Percentiles rank a stretch among this genome's conserved stretches.
These are phyloP conservation scores for Chloebia gouldiae DNA, from an alignment of 2,113 vertebrate genomes.

Conservation along the genomic window DNA sequence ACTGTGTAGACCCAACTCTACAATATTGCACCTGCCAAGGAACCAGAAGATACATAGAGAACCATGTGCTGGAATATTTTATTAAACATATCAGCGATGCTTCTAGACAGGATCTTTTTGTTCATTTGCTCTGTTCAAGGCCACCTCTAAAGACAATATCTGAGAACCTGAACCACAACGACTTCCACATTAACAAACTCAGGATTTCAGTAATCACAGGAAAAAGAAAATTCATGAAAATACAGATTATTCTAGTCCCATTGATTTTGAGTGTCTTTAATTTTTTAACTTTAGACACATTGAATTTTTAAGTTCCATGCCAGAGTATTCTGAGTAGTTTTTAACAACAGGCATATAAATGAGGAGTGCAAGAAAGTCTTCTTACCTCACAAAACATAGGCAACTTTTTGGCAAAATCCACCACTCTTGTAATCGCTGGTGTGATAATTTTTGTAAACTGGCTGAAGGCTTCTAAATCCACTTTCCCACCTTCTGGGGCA, in stretches of 20 bases:
- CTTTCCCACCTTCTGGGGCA: constrained; percentile 92
- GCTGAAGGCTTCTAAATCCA: constrained; percentile 99
- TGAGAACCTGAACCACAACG: neutral
- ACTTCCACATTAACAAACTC: neutral
- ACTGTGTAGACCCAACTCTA: neutral
- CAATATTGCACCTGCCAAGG: neutral
- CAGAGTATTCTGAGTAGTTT: neutral
- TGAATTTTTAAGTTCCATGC: neutral
- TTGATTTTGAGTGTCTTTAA: neutral
- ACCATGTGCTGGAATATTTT: neutral
- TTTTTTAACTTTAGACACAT: neutral
- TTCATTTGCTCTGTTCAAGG: neutral
- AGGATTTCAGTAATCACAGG: neutral
- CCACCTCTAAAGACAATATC: neutral
- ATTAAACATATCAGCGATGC: neutral
- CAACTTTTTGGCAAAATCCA: constrained; percentile 99
- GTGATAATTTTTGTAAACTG: constrained; percentile 99
- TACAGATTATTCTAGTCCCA: neutral
- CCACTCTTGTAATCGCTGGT: constrained; percentile 99
- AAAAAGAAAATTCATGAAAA: neutral
- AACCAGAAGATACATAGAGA: neutral
- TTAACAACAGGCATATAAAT: neutral
- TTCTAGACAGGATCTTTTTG: neutral
- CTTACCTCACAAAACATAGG: constrained; percentile 99
- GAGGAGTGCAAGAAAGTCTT: neutral